Evolutionary conservation across 2,797 vertebrate species (phyloP), one percentile per base, ranked within the genome.

Genomic region (Thaleichthys pacificus): DNA sequence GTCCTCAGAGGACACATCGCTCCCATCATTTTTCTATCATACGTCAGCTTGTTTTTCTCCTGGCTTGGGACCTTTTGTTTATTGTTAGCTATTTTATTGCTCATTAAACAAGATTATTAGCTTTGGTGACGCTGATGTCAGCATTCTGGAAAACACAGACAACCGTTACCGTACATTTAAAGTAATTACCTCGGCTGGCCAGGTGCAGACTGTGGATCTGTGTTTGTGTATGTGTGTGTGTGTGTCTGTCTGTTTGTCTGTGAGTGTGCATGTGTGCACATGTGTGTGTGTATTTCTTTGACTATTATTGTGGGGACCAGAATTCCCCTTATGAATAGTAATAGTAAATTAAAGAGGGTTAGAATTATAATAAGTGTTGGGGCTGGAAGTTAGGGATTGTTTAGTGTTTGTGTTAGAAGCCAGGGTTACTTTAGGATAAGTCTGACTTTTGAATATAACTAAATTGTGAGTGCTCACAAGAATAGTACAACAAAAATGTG

Each of bases 81-180:
- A 80, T 19, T 66, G 73, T 83, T 84, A 83, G 75, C 82, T 86
- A 78, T 88, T 54, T 89, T 84, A 87, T 80, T 82, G 79, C 60
- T 75, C 70, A 85, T 89, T 88, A 87, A 86, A 88, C 75, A 78
- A 77, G 80, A 85, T 85, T 75, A 87, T 84, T 81, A 87, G 72
- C 75, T 67, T 28, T 61, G 61, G 42, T 85, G 81, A 65, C 87
- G 85, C 81, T 84, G 77, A 77, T 77, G 85, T 87, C 87, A 88
- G 86, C 86, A 73, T 56, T 80, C 84, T 68, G 71, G 32, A 73
- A n/a, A 35, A 71, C 80, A 73, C 71, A 83, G 81, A 85, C 79
- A 86, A 83, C 81, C 73, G 62, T 68, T 81, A 83, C 76, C 30
- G 49, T 19, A 62, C 73, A 77, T 76, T 56, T 80, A 61, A 83